Evolutionary conservation across 2,797 vertebrate species (phyloP).

Genomic region (Aulostomus chinensis): DNA sequence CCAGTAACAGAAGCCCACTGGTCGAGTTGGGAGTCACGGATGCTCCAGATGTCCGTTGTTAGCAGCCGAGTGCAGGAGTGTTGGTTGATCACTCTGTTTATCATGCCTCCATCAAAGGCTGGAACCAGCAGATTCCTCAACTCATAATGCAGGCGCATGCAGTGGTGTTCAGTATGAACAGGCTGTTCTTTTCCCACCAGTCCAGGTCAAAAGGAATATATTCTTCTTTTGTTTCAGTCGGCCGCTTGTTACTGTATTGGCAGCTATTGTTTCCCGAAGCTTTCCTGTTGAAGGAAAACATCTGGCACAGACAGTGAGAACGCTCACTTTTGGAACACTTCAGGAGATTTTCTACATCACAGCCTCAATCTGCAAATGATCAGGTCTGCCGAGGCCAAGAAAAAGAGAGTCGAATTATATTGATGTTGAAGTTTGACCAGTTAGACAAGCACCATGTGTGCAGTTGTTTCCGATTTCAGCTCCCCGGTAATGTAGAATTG

Average conservation of each 20-base stretch:
- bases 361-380: constrained; percentile 15
- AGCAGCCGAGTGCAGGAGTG: too few relatives aligned
- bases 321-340: constrained; percentile 31
- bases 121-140: too few relatives aligned
- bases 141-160: neutral
- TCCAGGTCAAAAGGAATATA: constrained; percentile 2
- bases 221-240: constrained; percentile 33
- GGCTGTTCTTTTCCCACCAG: constrained; percentile 33
- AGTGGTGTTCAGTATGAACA: constrained; percentile 13
- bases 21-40: too few relatives aligned
- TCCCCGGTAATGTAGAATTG: too few relatives aligned
- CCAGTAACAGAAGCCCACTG: too few relatives aligned
- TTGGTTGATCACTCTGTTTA: too few relatives aligned
- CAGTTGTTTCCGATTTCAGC: too few relatives aligned
- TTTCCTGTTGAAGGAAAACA: constrained; percentile 64
- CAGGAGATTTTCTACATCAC: constrained; percentile 19
- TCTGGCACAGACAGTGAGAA: constrained; percentile 56
- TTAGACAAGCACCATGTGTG: too few relatives aligned
- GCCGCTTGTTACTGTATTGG: constrained; percentile 41
- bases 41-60: too few relatives aligned
- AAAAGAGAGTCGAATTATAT: constrained; percentile 3
- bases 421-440: too few relatives aligned
- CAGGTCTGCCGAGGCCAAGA: constrained; percentile 11
- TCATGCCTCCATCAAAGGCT: too few relatives aligned
- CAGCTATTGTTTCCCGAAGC: constrained; percentile 60